phyloP scores from a whole-genome alignment of 2,888 invertebrate species.

The Plemyria rubiginata region DNA sequence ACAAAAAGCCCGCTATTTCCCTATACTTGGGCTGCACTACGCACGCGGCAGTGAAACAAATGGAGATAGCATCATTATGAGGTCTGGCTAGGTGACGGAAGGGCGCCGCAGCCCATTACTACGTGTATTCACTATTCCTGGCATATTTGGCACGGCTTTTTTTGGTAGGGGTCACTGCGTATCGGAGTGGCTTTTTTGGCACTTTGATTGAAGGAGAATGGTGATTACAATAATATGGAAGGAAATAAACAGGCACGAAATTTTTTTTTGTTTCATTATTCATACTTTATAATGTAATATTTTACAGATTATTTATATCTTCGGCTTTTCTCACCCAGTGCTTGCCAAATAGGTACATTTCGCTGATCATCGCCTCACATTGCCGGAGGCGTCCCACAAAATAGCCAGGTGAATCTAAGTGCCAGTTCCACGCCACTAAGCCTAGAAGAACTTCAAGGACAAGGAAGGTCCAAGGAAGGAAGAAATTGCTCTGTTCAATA shows the following conservation, averaged over 20 bases:
- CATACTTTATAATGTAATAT: too few species aligned
- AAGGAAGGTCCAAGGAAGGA: slow-evolving; percentile 7
- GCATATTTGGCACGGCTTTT: slow-evolving; percentile 15
- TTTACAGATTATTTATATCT: too few species aligned
- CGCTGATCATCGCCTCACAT: too few species aligned
- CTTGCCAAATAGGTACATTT: too few species aligned
- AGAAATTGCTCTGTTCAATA: background rate
- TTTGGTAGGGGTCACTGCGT: slow-evolving; percentile 5
- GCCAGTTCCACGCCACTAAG: too few species aligned
- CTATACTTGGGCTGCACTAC: slow-evolving; percentile 17
- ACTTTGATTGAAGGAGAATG: background rate
- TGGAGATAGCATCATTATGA: slow-evolving; percentile 53
- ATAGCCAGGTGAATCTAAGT: too few species aligned
- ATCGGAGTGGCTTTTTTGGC: background rate
- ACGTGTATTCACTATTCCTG: slow-evolving; percentile 32
- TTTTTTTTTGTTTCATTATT: too few species aligned
- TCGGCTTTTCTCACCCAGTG: too few species aligned
- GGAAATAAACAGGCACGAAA: too few species aligned
- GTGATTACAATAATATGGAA: too few species aligned
- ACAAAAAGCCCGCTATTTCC: background rate
- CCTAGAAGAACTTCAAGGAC: background rate
- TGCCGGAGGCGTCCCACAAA: too few species aligned
- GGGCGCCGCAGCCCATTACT: slow-evolving; percentile 35
- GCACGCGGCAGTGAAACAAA: slow-evolving; percentile 52
- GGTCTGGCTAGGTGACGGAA: slow-evolving; percentile 48